Evolutionary conservation across 2,888 invertebrate genomes (phyloP).

Genomic region (Dexiosoma caninum): DNA sequence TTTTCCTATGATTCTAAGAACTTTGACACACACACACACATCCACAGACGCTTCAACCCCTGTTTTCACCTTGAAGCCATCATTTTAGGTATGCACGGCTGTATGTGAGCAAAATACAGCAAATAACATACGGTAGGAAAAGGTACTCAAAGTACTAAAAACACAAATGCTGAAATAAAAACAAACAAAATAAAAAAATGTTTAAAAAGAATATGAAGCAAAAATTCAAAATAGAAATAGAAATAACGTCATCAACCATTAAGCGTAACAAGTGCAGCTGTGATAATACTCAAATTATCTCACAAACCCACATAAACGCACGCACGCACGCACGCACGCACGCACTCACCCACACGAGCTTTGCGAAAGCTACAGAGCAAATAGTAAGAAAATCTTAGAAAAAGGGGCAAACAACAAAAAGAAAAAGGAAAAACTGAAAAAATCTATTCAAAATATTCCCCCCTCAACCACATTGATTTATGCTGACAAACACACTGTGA

Average conservation of each 20-base stretch:
- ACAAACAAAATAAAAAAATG: background rate
- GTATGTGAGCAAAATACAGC: background rate
- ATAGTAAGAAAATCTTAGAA: background rate
- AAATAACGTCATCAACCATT: slow-evolving; percentile 58
- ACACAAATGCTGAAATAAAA: background rate
- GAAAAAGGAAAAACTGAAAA: background rate
- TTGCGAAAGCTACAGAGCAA: slow-evolving; percentile 9
- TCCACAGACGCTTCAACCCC: background rate
- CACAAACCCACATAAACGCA: slow-evolving; percentile 34
- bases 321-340: too few species aligned
- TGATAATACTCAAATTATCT: slow-evolving; percentile 64
- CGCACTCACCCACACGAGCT: too few species aligned
- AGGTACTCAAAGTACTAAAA: background rate
- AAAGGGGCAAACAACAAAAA: too few species aligned
- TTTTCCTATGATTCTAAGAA: background rate
- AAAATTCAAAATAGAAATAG: slow-evolving; percentile 21
- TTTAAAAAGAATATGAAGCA: slow-evolving; percentile 5
- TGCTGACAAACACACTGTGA: background rate
- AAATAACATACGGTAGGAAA: slow-evolving; percentile 17
- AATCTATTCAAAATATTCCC: slow-evolving; percentile 34
- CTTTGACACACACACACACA: background rate
- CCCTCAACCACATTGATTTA: background rate
- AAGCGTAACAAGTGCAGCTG: slow-evolving; percentile 66
- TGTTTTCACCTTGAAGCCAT: background rate
- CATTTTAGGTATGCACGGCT: background rate